These are phyloP conservation scores for Alces alces DNA, from an alignment of 2,113 vertebrate species.

Conservation along the genomic window DNA sequence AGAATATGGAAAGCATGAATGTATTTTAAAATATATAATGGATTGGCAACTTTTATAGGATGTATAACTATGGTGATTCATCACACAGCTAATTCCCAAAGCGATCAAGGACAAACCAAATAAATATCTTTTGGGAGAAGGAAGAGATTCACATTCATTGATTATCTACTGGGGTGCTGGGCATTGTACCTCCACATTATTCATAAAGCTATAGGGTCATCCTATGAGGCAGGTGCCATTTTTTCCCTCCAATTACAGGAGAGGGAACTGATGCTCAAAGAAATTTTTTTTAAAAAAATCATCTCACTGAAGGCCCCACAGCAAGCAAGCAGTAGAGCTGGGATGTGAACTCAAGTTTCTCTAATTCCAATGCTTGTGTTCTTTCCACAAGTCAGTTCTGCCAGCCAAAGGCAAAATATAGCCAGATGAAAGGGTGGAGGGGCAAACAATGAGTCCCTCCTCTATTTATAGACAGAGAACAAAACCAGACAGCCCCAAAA, in stretches of 20 bases:
- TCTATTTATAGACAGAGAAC: slow-evolving; percentile 47
- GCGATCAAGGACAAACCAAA: background rate
- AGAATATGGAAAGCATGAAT: background rate
- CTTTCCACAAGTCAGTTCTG: background rate
- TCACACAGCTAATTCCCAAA: background rate
- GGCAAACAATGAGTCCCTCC: background rate
- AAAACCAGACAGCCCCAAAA: background rate
- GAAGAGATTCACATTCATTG: background rate
- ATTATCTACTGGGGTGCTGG: background rate
- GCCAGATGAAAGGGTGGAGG: background rate
- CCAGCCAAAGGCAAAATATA: slow-evolving; percentile 15
- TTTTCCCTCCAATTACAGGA: background rate
- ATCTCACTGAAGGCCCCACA: background rate
- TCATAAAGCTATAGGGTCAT: background rate
- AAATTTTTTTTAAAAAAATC: background rate
- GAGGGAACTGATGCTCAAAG: background rate
- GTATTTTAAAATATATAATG: background rate
- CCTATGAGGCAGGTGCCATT: background rate
- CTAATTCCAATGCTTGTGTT: background rate
- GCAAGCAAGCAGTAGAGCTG: background rate
- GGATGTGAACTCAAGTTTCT: background rate
- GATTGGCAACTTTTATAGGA: background rate
- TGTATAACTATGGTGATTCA: background rate
- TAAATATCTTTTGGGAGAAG: background rate
- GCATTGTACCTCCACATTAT: background rate